Evolutionary conservation across 2,113 vertebrate genomes (phyloP).

Genomic region (Perccottus glenii): DNA sequence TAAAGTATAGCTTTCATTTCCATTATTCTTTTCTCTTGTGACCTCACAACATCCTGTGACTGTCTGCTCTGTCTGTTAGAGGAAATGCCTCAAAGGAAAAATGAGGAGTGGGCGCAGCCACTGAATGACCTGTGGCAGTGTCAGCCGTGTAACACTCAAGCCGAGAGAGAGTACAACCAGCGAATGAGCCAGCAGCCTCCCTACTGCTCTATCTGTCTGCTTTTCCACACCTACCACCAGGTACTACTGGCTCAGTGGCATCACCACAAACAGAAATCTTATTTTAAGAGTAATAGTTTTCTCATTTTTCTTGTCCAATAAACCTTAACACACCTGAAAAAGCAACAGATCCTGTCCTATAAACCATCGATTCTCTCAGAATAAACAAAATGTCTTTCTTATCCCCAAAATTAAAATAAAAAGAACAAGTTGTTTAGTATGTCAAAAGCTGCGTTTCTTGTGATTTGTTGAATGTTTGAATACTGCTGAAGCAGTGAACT

Average conservation of each 20-base stretch:
- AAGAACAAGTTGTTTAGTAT: no score
- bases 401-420: no score
- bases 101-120: constrained; percentile 91
- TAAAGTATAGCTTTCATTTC: not conserved
- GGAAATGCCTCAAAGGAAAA: constrained; percentile 79
- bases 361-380: no score
- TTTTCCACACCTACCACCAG: constrained; percentile 91
- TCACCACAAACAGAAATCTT: not conserved
- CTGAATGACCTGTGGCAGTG: constrained; percentile 91
- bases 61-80: constrained; percentile 15
- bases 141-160: constrained; percentile 85
- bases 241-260: constrained; percentile 40
- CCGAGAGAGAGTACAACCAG: constrained; percentile 90
- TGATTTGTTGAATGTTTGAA: no score
- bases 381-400: no score
- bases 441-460: no score
- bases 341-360: no score
- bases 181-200: constrained; percentile 87
- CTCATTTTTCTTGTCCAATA: no score
- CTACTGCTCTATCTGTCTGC: constrained; percentile 92
- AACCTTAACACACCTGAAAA: no score
- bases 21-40: not conserved
- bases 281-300: not conserved
- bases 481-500: no score
- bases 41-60: constrained; percentile 34